A percentile compares a stretch with the other conserved stretches of the same genome.
These are phyloP conservation scores for Drosophila pectinifera DNA, from an alignment of 1,140 invertebrate species.

Conservation along the genomic window DNA sequence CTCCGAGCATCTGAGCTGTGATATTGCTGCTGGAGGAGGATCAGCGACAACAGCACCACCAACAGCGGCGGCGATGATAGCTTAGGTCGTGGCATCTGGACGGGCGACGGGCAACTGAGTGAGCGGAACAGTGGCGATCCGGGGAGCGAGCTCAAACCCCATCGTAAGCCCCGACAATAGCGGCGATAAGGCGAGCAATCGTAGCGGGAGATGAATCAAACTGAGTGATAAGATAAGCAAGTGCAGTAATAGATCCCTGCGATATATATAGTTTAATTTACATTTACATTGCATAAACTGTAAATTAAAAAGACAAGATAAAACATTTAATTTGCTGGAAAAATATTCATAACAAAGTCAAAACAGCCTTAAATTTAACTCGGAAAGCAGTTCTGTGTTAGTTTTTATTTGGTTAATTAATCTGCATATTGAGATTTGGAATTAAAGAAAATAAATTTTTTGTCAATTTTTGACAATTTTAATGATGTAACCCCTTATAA, in stretches of 20 bases:
- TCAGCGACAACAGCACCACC: constrained; percentile 44
- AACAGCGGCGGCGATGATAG: constrained; percentile 36
- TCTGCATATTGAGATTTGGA: too few relatives aligned
- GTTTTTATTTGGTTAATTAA: too few relatives aligned
- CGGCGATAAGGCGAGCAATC: constrained; percentile 7
- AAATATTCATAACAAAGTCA: too few relatives aligned
- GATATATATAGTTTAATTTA: background rate
- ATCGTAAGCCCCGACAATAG: constrained; percentile 6
- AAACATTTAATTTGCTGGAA: background rate
- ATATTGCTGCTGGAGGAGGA: constrained; percentile 13
- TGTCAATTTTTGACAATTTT: too few relatives aligned
- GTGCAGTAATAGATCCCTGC: background rate
- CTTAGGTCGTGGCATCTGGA: constrained; percentile 56
- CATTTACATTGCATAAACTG: too few relatives aligned
- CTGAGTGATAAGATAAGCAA: background rate
- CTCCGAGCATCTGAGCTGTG: constrained; percentile 38
- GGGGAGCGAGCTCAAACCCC: constrained; percentile 15
- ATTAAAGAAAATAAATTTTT: too few relatives aligned
- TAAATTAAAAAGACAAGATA: background rate
- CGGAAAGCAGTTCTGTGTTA: too few relatives aligned
- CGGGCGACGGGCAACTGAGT: constrained; percentile 56
- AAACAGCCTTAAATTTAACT: too few relatives aligned
- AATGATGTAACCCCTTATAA: too few relatives aligned
- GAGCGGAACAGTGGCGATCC: constrained; percentile 10
- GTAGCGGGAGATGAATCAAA: constrained; percentile 1